Percentiles rank a stretch among this genome's conserved stretches.
Conservation (phyloP, 2,797 vertebrate species). For the Coracias cyanogaster region DNA sequence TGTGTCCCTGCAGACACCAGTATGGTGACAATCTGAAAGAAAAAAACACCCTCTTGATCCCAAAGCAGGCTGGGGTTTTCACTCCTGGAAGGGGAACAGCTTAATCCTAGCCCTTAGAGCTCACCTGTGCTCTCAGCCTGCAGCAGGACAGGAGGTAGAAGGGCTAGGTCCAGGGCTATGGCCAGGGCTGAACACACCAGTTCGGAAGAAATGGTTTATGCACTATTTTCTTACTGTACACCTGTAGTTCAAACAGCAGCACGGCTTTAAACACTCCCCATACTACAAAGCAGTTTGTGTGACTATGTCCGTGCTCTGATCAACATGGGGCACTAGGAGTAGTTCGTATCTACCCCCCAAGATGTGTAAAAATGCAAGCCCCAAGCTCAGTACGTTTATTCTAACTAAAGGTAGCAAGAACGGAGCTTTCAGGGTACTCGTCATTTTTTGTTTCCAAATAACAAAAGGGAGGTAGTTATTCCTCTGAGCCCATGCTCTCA, state of each 20-base stretch:
- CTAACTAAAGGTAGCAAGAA: not conserved
- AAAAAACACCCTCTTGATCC: not conserved
- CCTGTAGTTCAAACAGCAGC: not conserved
- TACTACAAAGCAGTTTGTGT: not conserved
- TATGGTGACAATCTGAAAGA: not conserved
- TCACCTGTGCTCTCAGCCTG: accelerated
- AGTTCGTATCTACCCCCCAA: not conserved
- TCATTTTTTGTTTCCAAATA: slow-evolving; percentile 30
- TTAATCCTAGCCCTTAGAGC: not conserved
- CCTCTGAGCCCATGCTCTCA: not conserved
- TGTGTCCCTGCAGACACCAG: not conserved
- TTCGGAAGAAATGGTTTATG: not conserved
- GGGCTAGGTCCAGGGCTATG: not conserved
- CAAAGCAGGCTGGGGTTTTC: not conserved
- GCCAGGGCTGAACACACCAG: not conserved
- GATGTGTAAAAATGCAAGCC: not conserved
- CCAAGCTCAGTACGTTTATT: not conserved
- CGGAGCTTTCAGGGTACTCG: not conserved
- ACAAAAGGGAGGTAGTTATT: not conserved
- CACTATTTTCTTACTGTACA: not conserved
- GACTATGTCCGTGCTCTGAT: not conserved
- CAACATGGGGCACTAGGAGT: not conserved
- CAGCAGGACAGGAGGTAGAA: not conserved
- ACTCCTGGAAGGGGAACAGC: not conserved
- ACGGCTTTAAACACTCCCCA: not conserved